Conservation (phyloP, 1,140 invertebrate species). For the Neodiprion fabricii region DNA sequence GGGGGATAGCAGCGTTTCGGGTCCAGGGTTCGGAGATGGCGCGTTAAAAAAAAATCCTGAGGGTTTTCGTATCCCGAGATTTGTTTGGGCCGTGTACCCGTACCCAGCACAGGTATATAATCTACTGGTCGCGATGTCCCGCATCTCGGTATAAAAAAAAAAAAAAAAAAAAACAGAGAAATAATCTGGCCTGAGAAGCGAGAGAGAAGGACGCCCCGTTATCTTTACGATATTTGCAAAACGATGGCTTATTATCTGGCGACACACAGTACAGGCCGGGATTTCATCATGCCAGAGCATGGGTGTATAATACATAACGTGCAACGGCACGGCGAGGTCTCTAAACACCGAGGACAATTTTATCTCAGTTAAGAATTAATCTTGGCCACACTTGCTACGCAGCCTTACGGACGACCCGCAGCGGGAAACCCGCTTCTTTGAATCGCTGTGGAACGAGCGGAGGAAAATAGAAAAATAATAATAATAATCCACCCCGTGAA, state of each 20-base stretch:
- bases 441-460: background rate
- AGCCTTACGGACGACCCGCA: background rate
- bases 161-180: too few relatives aligned
- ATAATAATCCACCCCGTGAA: background rate
- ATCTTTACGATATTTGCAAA: conserved; percentile 6
- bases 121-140: background rate
- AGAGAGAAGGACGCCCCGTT: background rate
- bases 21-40: background rate
- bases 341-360: background rate
- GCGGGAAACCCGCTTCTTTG: background rate
- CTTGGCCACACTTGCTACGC: background rate
- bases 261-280: background rate
- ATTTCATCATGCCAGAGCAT: background rate
- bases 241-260: background rate
- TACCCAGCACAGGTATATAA: background rate
- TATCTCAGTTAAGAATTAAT: background rate
- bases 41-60: conserved; percentile 6
- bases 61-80: background rate
- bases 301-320: background rate
- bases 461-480: background rate
- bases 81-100: background rate
- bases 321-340: too few relatives aligned
- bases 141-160: too few relatives aligned
- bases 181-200: too few relatives aligned
- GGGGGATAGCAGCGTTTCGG: background rate